These are phyloP conservation scores for Andrena haemorrhoa DNA, from an alignment of 2,888 invertebrate species.

Conservation along the genomic window DNA sequence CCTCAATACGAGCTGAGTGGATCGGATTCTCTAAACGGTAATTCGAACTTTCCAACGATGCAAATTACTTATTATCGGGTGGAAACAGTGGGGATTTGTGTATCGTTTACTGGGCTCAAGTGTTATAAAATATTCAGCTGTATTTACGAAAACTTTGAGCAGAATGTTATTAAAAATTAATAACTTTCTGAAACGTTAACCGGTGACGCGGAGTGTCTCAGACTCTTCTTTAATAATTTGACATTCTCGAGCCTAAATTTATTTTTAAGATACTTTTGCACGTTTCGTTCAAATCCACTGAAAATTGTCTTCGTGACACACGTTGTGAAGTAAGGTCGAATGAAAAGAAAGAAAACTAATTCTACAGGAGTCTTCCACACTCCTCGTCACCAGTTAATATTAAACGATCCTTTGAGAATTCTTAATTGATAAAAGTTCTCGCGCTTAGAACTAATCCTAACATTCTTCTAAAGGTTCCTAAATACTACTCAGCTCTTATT, in stretches of 20 bases:
- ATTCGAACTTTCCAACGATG: not conserved
- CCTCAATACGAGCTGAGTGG: not conserved
- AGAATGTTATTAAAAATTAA: not conserved
- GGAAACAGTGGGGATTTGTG: not conserved
- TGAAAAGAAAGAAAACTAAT: too few species aligned
- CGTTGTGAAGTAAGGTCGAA: too few species aligned
- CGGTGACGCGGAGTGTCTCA: too few species aligned
- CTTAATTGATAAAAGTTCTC: not conserved
- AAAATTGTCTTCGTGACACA: too few species aligned
- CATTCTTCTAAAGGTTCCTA: not conserved
- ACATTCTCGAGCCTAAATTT: too few species aligned
- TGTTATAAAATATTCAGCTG: not conserved
- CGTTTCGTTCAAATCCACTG: too few species aligned
- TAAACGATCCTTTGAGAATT: not conserved
- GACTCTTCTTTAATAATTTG: too few species aligned
- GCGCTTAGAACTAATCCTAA: not conserved
- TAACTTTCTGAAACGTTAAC: not conserved
- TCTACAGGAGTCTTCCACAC: too few species aligned
- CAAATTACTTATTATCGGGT: not conserved
- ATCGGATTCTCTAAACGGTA: not conserved
- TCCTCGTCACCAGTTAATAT: too few species aligned
- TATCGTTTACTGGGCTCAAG: not conserved
- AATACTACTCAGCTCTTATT: slow-evolving; percentile 16
- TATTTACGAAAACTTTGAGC: not conserved
- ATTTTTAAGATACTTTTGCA: too few species aligned